phyloP scores from a whole-genome alignment of 2,113 vertebrate genomes.

The Amphilophus citrinellus region DNA sequence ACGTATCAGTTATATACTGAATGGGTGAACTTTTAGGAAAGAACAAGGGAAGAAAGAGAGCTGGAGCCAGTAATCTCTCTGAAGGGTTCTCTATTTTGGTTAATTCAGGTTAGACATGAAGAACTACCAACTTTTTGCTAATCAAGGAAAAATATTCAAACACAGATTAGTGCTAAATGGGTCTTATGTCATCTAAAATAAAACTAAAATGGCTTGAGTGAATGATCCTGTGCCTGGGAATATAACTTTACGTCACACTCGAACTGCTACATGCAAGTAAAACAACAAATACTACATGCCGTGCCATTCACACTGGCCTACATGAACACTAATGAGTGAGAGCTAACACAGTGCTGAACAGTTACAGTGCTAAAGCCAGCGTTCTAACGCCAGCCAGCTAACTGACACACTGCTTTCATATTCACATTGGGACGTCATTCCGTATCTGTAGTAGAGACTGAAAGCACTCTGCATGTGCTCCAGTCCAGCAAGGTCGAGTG shows the following conservation, averaged over 20 bases:
- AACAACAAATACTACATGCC: constrained; percentile 37
- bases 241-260: not conserved
- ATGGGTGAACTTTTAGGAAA: not conserved
- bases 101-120: constrained; percentile 35
- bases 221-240: constrained; percentile 16
- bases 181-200: constrained; percentile 25
- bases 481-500: constrained; percentile 92
- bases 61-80: constrained; percentile 24
- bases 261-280: constrained; percentile 42
- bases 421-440: constrained; percentile 85
- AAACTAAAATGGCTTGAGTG: constrained; percentile 18
- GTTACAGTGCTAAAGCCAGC: constrained; percentile 41
- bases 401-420: constrained; percentile 58
- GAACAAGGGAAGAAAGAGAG: not conserved
- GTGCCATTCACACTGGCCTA: constrained; percentile 48
- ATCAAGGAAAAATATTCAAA: constrained; percentile 4
- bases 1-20: constrained; percentile 80
- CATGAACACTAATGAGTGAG: constrained; percentile 38
- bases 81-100: constrained; percentile 39
- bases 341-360: constrained; percentile 25
- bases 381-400: constrained; percentile 55
- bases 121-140: constrained; percentile 45
- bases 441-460: constrained; percentile 86
- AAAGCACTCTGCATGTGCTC: constrained; percentile 88
- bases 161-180: constrained; percentile 53